These are phyloP conservation scores for Prosopocoilus inquinatus DNA, from an alignment of 2,888 invertebrate species.

Conservation along the genomic window DNA sequence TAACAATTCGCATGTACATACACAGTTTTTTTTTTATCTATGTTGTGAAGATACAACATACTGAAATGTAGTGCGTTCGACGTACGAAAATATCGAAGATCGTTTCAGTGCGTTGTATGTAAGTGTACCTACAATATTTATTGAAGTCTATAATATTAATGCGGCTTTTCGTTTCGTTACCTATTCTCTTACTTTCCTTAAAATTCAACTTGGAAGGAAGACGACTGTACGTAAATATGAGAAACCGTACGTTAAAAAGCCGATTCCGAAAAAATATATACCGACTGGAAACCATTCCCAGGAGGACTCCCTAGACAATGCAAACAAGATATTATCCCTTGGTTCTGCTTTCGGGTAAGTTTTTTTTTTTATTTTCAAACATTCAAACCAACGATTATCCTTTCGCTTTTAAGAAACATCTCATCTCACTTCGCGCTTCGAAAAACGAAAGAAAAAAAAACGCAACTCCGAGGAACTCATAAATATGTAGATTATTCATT, in stretches of 20 bases:
- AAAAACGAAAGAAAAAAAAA: not conserved
- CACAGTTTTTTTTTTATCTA: not conserved
- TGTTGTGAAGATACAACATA: not conserved
- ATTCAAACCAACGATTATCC: not conserved
- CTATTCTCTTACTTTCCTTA: conserved; percentile 25
- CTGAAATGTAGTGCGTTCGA: not conserved
- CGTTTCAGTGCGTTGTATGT: conserved; percentile 2
- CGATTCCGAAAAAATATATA: conserved; percentile 71
- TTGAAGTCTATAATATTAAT: conserved; percentile 27
- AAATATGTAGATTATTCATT: not conserved
- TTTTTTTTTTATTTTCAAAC: conserved; percentile 20
- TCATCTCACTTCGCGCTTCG: conserved; percentile 2
- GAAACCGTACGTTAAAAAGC: conserved; percentile 83
- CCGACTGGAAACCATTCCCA: conserved; percentile 73
- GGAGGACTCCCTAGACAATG: conserved; percentile 78
- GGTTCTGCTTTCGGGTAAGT: conserved; percentile 74
- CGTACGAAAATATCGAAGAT: not conserved
- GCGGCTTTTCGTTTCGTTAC: conserved; percentile 31
- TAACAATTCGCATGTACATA: not conserved
- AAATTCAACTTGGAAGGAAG: conserved; percentile 66
- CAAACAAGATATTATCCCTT: conserved; percentile 78
- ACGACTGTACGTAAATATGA: conserved; percentile 87
- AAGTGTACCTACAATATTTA: conserved; percentile 8
- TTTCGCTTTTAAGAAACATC: not conserved
- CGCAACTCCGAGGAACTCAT: not conserved